These are phyloP conservation scores for Eublepharis macularius DNA, from an alignment of 2,113 vertebrate species.

Conservation along the genomic window DNA sequence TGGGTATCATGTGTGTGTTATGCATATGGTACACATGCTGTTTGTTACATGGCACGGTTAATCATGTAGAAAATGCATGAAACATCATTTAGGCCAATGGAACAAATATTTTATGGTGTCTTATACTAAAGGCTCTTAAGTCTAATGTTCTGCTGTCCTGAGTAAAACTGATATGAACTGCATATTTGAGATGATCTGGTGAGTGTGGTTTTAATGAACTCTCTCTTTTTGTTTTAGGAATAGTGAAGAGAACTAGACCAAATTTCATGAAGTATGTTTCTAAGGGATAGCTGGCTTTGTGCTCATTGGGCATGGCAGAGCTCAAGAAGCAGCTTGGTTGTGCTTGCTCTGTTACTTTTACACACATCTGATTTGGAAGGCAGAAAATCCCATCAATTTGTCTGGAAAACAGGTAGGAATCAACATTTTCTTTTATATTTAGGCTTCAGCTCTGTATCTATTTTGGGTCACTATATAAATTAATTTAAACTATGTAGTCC, in stretches of 20 bases:
- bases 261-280: constrained; percentile 92
- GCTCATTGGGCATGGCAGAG: constrained; percentile 77
- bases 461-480: not conserved
- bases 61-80: not conserved
- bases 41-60: not conserved
- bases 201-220: not conserved
- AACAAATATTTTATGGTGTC: not conserved
- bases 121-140: not conserved
- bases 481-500: not conserved
- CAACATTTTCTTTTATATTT: not conserved
- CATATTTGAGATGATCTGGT: not conserved
- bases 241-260: constrained; percentile 75
- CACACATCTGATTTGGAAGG: constrained; percentile 81
- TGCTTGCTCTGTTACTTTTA: constrained; percentile 79
- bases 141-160: not conserved
- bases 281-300: constrained; percentile 80
- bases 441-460: not conserved
- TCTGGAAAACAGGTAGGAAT: constrained; percentile 93
- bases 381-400: constrained; percentile 84
- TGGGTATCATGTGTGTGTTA: too few relatives aligned
- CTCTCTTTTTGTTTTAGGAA: constrained; percentile 75
- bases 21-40: not conserved
- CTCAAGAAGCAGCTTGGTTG: constrained; percentile 75
- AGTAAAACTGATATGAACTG: not conserved
- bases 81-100: not conserved